Evolutionary conservation across 2,797 vertebrate genomes (phyloP), one percentile per base, ranked within the genome.

Genomic region (Delichon dasypus): DNA sequence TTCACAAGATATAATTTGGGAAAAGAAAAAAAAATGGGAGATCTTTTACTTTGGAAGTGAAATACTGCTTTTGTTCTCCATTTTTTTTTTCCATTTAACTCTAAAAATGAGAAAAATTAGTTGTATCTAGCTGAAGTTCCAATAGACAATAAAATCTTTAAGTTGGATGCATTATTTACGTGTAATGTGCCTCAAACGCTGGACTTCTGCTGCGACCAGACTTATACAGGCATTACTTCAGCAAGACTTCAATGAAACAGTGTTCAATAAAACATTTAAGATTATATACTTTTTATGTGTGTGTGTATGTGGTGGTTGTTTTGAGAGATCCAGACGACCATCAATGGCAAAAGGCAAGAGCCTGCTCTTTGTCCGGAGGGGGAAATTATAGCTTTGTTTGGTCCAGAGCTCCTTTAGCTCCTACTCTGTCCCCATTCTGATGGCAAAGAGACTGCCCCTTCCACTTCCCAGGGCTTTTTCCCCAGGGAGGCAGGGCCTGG

Each of bases 61-160:
- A 13, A 10, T 16, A 16, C 1, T 13, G 55, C 16, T 47, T 44
- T 55, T 25, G 5, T 4, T 45, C 6, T 25, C 15, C 0, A 1
- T 21, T 81, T 58, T 25, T 81, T 65, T 47, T 32, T 16, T 9
- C 3, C 4, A 29, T 57, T 70, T 44, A 76, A 15, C 7, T 48
- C 57, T 20, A 50, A 72, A 44, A n/a, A 44, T 45, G 16, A 1
- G 2, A 34, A 65, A 58, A 76, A 42, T 12, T 25, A 45, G 2
- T 45, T 67, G 2, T 29, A 32, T 38, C 26, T 60, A 34, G 0
- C 16, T 71, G 32, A 27, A 2, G 26, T 51, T 66, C 29, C n/a
- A 60, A 30, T 10, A 60, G 42, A 44, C 16, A 68, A 34, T 61
- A 23, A 62, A 62, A 38, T 65, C 11, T 72, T 65, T 34, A 30